Percentiles rank a stretch among this genome's conserved stretches.
phyloP scores from a whole-genome alignment of 2,113 vertebrate genomes.

The Protobothrops flavoviridis region DNA sequence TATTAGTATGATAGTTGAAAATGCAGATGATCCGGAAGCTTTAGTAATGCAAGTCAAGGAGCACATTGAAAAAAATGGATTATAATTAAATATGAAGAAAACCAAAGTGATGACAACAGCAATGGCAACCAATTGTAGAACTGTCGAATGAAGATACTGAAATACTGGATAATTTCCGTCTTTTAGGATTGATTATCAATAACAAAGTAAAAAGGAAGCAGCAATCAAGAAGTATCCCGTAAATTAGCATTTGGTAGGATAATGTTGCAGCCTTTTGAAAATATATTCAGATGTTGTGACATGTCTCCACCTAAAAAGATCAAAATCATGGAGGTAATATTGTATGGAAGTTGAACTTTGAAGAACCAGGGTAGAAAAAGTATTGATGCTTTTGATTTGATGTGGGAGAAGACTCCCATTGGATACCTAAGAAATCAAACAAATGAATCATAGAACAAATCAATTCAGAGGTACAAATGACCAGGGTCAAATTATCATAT shows the following conservation, averaged over 20 bases:
- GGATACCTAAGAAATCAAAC: not conserved
- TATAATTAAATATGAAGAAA: not conserved
- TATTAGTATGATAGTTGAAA: not conserved
- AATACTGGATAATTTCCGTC: not conserved
- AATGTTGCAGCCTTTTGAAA: not conserved
- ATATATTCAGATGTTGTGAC: not conserved
- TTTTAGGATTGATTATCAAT: not conserved
- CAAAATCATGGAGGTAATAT: not conserved
- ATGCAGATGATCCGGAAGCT: not conserved
- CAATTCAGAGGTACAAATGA: not conserved
- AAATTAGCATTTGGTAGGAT: not conserved
- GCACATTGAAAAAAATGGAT: not conserved
- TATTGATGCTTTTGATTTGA: not conserved
- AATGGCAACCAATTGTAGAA: not conserved
- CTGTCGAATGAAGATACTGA: not conserved
- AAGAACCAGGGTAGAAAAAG: not conserved
- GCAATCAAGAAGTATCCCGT: not conserved
- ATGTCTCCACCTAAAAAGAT: not conserved
- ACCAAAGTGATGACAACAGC: not conserved
- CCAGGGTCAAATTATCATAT: not conserved
- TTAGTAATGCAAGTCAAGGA: not conserved
- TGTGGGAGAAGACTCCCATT: not conserved
- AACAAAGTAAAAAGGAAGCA: not conserved
- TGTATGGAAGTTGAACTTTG: not conserved
- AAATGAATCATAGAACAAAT: not conserved